Conservation (phyloP, 1,140 invertebrate species). For the Rhopalosiphum padi region DNA sequence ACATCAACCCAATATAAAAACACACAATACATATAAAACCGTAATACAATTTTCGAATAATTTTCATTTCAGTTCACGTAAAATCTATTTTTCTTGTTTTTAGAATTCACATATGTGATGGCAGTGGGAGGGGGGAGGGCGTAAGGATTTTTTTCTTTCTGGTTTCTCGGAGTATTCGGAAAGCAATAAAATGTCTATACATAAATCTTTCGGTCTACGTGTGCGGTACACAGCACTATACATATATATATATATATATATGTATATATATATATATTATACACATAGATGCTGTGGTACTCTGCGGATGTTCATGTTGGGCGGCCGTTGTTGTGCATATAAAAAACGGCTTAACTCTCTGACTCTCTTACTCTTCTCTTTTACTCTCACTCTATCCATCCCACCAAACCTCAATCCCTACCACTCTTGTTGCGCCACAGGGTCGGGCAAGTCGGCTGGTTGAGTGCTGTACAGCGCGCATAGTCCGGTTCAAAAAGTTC, state of each 20-base stretch:
- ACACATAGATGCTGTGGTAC: neutral
- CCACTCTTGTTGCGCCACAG: neutral
- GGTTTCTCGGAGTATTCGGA: neutral
- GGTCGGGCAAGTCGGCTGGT: neutral
- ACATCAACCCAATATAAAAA: neutral
- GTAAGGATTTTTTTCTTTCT: neutral
- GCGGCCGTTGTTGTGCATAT: slow-evolving; percentile 31
- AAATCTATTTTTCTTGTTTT: slow-evolving; percentile 53
- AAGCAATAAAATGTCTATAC: slow-evolving; percentile 45
- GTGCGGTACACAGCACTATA: neutral
- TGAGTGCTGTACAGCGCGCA: neutral
- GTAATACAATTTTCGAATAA: neutral
- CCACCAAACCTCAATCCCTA: neutral
- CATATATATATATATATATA: neutral
- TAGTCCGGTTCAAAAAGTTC: slow-evolving; percentile 11
- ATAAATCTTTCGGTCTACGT: slow-evolving; percentile 46
- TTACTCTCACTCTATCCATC: neutral
- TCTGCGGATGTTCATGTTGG: slow-evolving; percentile 14
- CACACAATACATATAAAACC: neutral
- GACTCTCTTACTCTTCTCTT: neutral
- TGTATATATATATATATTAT: neutral
- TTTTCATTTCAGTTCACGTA: slow-evolving; percentile 50
- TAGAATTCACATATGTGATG: slow-evolving; percentile 13
- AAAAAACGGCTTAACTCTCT: slow-evolving; percentile 31
- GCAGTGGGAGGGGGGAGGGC: neutral